A percentile compares a stretch with the other conserved stretches of the same genome.
Evolutionary conservation across 2,113 vertebrate genomes (phyloP).

Genomic region (Bubalus kerabau): DNA sequence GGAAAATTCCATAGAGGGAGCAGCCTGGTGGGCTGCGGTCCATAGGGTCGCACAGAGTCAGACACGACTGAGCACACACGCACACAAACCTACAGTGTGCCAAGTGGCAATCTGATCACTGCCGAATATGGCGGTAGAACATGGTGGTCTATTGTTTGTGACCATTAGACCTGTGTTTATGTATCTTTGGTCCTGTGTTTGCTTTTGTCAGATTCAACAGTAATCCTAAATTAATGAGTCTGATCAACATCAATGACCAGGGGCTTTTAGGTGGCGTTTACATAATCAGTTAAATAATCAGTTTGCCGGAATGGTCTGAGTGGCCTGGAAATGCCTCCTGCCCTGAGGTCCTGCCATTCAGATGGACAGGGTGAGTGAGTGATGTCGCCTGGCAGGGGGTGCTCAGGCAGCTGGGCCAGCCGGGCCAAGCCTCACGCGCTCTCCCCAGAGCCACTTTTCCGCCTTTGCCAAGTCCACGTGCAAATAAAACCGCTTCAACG

Average conservation of each 20-base stretch:
- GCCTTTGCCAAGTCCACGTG: not conserved
- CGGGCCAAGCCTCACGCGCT: not conserved
- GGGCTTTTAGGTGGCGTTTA: not conserved
- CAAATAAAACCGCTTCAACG: not conserved
- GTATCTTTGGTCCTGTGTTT: not conserved
- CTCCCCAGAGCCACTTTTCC: not conserved
- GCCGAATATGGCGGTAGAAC: not conserved
- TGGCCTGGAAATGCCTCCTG: not conserved
- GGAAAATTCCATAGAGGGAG: not conserved
- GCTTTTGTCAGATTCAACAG: not conserved
- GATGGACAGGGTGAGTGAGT: not conserved
- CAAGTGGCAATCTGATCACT: not conserved
- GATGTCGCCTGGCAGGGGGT: not conserved
- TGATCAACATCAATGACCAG: not conserved
- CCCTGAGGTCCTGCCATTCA: not conserved
- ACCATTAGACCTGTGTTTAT: not conserved
- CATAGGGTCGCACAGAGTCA: not conserved
- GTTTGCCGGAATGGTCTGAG: not conserved
- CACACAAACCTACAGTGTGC: not conserved
- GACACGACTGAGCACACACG: not conserved
- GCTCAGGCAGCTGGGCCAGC: not conserved
- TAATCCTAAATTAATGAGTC: constrained; percentile 8
- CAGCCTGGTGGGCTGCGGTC: not conserved
- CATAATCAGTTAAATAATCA: not conserved
- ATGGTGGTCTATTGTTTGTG: not conserved